Evolutionary conservation across 2,113 vertebrate species (phyloP).

Genomic region (Struthidea cinerea): DNA sequence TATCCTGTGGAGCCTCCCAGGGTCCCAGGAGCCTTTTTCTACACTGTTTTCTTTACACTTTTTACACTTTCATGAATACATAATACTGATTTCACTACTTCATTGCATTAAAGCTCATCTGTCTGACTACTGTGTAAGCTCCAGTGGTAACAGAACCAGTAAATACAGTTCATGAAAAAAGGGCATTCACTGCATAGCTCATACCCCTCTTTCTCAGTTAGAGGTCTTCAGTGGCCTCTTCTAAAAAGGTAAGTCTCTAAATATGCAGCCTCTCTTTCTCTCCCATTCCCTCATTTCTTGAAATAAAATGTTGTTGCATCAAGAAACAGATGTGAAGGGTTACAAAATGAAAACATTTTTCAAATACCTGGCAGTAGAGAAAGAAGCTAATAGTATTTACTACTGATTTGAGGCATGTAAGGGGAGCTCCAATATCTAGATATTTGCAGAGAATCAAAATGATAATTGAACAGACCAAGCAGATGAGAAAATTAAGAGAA

Average conservation of each 20-base stretch:
- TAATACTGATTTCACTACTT: not conserved
- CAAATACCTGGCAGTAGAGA: not conserved
- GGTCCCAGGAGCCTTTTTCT: not conserved
- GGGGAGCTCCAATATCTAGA: not conserved
- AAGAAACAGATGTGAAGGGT: not conserved
- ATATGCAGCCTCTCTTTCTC: not conserved
- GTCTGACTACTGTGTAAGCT: not conserved
- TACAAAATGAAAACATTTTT: not conserved
- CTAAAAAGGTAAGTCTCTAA: not conserved
- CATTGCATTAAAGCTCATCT: not conserved
- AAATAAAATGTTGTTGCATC: not conserved
- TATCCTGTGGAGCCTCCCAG: not conserved
- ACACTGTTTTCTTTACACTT: not conserved
- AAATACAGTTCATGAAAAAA: not conserved
- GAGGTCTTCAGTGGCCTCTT: not conserved
- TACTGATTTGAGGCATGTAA: not conserved
- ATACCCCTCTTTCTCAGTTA: not conserved
- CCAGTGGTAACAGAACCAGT: not conserved
- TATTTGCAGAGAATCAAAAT: not conserved
- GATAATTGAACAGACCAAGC: not conserved
- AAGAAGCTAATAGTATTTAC: not conserved
- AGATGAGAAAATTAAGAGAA: not conserved
- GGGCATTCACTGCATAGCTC: accelerated
- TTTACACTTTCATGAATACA: not conserved
- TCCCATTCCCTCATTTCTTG: not conserved